These are phyloP conservation scores for Apostichopus parvimensis DNA, from an alignment of 35 echinoderm and acorn worm species.

Conservation along the genomic window DNA sequence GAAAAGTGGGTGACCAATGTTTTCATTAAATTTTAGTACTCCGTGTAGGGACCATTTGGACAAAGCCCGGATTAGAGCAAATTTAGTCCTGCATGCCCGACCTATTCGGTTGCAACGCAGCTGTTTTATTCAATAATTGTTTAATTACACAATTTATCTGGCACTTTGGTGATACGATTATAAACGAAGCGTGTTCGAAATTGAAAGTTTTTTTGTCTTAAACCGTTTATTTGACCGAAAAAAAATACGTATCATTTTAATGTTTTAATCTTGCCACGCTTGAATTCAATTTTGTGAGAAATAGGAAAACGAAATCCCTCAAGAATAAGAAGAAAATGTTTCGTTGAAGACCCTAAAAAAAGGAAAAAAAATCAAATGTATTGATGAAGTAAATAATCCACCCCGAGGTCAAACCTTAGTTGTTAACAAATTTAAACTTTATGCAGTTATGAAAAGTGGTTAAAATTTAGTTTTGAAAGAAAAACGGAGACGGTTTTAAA, in stretches of 20 bases:
- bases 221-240: not conserved
- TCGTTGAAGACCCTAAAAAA: not conserved
- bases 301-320: not conserved
- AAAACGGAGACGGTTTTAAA: no score
- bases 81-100: not conserved
- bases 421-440: no score
- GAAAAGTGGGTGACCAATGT: constrained; percentile 21
- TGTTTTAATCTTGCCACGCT: not conserved
- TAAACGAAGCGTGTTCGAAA: not conserved
- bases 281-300: constrained; percentile 15
- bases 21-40: constrained; percentile 49
- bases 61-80: constrained; percentile 1
- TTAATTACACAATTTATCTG: constrained; percentile 45
- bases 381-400: no score
- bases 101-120: constrained; percentile 26
- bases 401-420: no score
- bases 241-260: not conserved
- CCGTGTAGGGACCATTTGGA: constrained; percentile 14
- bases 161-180: not conserved
- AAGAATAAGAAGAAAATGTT: not conserved
- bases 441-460: no score
- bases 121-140: constrained; percentile 16
- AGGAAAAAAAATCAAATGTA: no score
- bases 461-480: no score
- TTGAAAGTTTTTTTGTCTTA: not conserved